phyloP scores from a whole-genome alignment of 2,797 vertebrate species.

The Pangasius krempfi region DNA sequence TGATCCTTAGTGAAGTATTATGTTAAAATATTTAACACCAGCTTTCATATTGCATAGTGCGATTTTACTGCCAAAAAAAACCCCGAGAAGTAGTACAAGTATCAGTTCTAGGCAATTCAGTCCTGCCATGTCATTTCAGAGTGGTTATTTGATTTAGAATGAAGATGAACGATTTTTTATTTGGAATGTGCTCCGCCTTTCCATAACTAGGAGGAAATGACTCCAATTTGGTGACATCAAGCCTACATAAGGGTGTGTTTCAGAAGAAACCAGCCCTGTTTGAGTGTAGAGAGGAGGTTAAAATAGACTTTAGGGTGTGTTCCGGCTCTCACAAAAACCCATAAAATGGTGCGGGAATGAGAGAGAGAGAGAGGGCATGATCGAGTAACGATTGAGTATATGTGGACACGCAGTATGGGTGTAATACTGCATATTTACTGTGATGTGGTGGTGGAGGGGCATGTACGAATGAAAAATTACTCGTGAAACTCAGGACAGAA shows the following conservation, averaged over 20 bases:
- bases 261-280: neutral
- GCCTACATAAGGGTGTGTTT: constrained; percentile 14
- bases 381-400: neutral
- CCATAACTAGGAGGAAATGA: neutral
- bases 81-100: neutral
- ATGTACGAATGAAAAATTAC: neutral
- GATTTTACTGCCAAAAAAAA: neutral
- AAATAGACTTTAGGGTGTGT: constrained; percentile 1
- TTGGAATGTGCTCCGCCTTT: neutral
- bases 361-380: neutral
- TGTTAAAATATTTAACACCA: neutral
- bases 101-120: neutral
- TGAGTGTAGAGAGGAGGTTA: neutral
- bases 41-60: neutral
- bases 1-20: neutral
- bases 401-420: neutral
- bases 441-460: neutral
- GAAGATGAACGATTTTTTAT: neutral
- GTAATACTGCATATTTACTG: neutral
- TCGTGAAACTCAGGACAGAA: neutral
- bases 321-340: neutral
- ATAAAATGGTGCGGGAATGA: neutral
- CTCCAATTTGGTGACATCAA: constrained; percentile 9
- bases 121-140: neutral
- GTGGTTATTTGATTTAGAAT: neutral